Evolutionary conservation across 2,113 vertebrate genomes (phyloP).

Genomic region (Limanda limanda): DNA sequence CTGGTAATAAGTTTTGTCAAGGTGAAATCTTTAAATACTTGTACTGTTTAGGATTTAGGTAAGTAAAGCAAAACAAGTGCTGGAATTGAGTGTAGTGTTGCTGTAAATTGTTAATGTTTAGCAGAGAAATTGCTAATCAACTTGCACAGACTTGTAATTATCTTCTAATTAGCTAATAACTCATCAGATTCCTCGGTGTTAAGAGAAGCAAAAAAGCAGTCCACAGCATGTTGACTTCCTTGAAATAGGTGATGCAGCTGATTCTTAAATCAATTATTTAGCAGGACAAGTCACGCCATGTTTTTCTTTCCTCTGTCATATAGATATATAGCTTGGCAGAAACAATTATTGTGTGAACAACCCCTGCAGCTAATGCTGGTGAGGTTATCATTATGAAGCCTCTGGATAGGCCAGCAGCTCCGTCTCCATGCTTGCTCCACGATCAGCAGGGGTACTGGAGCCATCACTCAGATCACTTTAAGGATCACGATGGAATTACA

Average conservation of each 20-base stretch:
- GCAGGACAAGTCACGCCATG: slow-evolving; percentile 85
- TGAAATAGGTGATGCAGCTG: slow-evolving; percentile 44
- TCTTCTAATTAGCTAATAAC: slow-evolving; percentile 70
- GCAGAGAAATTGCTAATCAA: slow-evolving; percentile 75
- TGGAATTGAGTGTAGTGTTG: slow-evolving; percentile 79
- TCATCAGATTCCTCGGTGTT: slow-evolving; percentile 50
- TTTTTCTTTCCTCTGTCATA: slow-evolving; percentile 86
- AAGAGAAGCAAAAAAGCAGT: slow-evolving; percentile 14
- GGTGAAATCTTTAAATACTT: slow-evolving; percentile 96
- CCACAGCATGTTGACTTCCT: slow-evolving; percentile 43
- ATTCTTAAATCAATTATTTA: slow-evolving; percentile 89
- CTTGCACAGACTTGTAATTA: slow-evolving; percentile 68
- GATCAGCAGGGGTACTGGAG: slow-evolving; percentile 74
- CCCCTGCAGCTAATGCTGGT: slow-evolving; percentile 84
- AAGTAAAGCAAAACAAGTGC: slow-evolving; percentile 89
- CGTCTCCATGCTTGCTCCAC: slow-evolving; percentile 45
- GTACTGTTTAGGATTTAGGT: slow-evolving; percentile 92
- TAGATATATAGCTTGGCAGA: slow-evolving; percentile 91
- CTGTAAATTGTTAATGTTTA: slow-evolving; percentile 76
- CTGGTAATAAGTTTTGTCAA: slow-evolving; percentile 88
- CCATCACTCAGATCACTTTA: slow-evolving; percentile 70
- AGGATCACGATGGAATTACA: slow-evolving; percentile 61
- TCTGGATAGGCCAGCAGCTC: slow-evolving; percentile 70
- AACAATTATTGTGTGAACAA: slow-evolving; percentile 89
- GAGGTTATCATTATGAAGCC: slow-evolving; percentile 78